A percentile compares a stretch with the other conserved stretches of the same genome.
phyloP scores from a whole-genome alignment of 2,113 vertebrate genomes.

The Scatophagus argus region DNA sequence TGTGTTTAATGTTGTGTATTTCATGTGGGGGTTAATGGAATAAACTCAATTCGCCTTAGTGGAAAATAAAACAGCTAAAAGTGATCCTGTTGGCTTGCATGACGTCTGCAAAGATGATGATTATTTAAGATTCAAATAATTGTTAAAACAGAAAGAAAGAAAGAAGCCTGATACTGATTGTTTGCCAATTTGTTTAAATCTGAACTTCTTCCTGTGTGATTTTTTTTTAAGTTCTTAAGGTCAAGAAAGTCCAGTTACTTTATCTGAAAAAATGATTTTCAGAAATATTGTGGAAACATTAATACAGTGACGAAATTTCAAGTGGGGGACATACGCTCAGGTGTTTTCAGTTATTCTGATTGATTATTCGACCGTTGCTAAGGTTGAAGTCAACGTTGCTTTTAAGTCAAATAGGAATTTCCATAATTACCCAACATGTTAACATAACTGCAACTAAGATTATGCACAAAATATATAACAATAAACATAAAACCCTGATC shows the following conservation, averaged over 20 bases:
- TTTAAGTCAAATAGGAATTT: background rate
- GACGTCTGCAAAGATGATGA: background rate
- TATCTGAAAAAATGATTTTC: background rate
- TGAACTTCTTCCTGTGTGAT: background rate
- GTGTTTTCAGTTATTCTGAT: background rate
- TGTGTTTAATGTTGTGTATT: slow-evolving; percentile 28
- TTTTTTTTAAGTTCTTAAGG: background rate
- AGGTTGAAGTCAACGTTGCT: background rate
- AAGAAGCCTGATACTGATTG: background rate
- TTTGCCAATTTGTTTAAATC: background rate
- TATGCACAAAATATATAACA: no score
- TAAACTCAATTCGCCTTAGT: slow-evolving; percentile 15
- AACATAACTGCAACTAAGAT: no score
- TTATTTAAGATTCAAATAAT: background rate
- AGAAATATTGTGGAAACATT: background rate
- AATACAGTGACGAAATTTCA: background rate
- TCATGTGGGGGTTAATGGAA: slow-evolving; percentile 13
- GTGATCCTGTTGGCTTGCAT: background rate
- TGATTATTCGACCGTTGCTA: background rate
- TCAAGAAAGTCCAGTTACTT: background rate
- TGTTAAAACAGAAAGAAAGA: no score
- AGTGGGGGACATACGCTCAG: background rate
- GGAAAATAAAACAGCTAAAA: slow-evolving; percentile 43
- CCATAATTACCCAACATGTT: no score
- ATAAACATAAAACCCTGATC: no score